These are phyloP conservation scores for Bungarus multicinctus DNA, from an alignment of 2,113 vertebrate species.

Conservation along the genomic window DNA sequence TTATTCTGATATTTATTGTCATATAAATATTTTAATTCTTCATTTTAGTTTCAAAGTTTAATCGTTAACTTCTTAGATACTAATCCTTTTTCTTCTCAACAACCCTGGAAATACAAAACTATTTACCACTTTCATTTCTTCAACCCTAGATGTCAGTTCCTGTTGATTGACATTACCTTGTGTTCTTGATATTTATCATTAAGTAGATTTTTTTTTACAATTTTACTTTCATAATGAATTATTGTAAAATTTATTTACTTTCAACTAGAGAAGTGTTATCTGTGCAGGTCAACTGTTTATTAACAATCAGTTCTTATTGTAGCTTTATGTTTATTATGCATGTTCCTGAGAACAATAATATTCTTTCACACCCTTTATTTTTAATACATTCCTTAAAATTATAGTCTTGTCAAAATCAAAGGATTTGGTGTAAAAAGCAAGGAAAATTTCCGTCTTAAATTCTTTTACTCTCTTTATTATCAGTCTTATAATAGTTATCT, in stretches of 20 bases:
- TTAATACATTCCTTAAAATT: neutral
- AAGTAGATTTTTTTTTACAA: neutral
- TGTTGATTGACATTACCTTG: neutral
- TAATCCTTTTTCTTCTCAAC: neutral
- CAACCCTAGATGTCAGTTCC: neutral
- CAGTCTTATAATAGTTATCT: neutral
- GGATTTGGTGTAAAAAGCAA: neutral
- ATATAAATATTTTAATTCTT: neutral
- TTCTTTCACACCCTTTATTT: neutral
- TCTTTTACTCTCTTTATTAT: neutral
- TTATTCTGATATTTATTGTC: neutral
- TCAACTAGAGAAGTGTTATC: neutral
- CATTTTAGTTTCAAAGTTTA: neutral
- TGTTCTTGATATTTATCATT: neutral
- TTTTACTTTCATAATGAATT: neutral
- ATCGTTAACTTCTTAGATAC: neutral
- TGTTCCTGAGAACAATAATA: neutral
- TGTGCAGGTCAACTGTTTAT: neutral
- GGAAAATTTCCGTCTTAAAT: neutral
- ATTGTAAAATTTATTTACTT: neutral
- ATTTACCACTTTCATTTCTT: neutral
- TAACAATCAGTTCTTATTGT: neutral
- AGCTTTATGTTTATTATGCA: neutral
- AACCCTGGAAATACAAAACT: neutral
- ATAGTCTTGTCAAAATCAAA: neutral